A percentile compares a stretch with the other conserved stretches of the same genome.
Conservation (phyloP, 1,140 invertebrate species). For the Danaus plexippus region DNA sequence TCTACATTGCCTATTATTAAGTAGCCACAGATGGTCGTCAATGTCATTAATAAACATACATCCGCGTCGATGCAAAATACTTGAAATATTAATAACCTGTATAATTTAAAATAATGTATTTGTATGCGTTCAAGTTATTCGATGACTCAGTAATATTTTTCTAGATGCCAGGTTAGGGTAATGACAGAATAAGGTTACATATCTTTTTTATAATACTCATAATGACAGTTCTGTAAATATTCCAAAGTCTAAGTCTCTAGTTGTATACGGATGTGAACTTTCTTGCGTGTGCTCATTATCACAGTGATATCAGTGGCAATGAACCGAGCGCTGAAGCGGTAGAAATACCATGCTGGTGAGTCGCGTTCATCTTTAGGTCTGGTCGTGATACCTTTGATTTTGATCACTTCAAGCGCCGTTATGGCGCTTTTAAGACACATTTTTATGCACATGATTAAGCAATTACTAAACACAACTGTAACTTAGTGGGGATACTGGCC, state of each 20-base stretch:
- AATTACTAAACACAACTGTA: too few species aligned
- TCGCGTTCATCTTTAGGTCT: slow-evolving; percentile 4
- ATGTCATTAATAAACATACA: slow-evolving; percentile 20
- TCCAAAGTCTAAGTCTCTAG: not conserved
- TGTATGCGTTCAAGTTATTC: slow-evolving; percentile 1
- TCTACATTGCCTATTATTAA: too few species aligned
- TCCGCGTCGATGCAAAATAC: slow-evolving; percentile 26
- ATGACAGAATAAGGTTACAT: not conserved
- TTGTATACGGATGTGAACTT: slow-evolving; percentile 29
- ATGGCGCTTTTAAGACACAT: too few species aligned
- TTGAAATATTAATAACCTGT: slow-evolving; percentile 16
- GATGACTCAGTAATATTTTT: slow-evolving; percentile 6
- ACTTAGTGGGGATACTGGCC: too few species aligned
- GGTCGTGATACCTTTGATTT: too few species aligned
- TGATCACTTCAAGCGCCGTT: too few species aligned
- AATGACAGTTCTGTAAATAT: not conserved
- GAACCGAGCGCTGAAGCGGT: slow-evolving; percentile 21
- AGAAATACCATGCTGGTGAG: slow-evolving; percentile 29
- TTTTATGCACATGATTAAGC: too few species aligned
- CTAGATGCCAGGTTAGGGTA: too few species aligned
- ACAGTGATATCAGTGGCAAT: slow-evolving; percentile 27
- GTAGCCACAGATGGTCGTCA: too few species aligned
- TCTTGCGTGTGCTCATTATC: slow-evolving; percentile 26
- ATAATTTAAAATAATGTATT: too few species aligned
- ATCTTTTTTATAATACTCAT: slow-evolving; percentile 9